These are phyloP conservation scores for Uloborus diversus DNA, from an alignment of 1,140 invertebrate species.

Conservation along the genomic window DNA sequence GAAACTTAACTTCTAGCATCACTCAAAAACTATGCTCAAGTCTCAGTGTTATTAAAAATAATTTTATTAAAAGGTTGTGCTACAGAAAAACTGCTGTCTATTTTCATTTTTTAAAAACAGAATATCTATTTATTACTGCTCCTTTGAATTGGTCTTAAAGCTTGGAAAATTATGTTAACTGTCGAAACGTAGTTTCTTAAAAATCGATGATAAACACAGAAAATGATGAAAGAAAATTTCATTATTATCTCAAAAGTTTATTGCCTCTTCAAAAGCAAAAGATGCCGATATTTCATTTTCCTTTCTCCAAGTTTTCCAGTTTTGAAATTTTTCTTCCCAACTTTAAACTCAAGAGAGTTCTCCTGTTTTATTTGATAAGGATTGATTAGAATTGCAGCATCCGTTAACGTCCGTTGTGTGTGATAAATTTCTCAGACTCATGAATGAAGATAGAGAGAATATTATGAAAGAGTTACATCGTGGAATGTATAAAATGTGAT, in stretches of 20 bases:
- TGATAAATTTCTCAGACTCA: slow-evolving; percentile 28
- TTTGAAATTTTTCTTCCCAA: slow-evolving; percentile 16
- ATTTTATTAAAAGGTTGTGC: too few species aligned
- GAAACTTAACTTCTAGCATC: too few species aligned
- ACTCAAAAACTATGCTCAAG: too few species aligned
- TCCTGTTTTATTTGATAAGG: slow-evolving; percentile 38
- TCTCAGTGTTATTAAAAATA: too few species aligned
- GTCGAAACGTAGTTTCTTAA: too few species aligned
- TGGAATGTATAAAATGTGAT: slow-evolving; percentile 26
- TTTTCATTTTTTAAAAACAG: too few species aligned
- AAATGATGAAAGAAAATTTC: slow-evolving; percentile 16
- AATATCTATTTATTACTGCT: too few species aligned
- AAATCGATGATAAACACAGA: too few species aligned
- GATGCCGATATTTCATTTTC: slow-evolving; percentile 35
- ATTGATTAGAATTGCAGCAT: slow-evolving; percentile 33
- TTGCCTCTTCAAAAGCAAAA: slow-evolving; percentile 21
- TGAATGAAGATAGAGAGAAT: slow-evolving; percentile 11
- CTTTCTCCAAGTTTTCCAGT: slow-evolving; percentile 29
- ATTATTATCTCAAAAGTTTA: slow-evolving; percentile 34
- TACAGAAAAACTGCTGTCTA: too few species aligned
- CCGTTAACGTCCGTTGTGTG: slow-evolving; percentile 9
- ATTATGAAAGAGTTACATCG: slow-evolving; percentile 26
- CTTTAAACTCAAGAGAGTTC: neutral
- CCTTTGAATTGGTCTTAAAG: too few species aligned
- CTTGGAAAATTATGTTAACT: too few species aligned